Evolutionary conservation across 2,888 invertebrate genomes (phyloP), one percentile per base, ranked within the genome.

Genomic region (Pandemis heparana): DNA sequence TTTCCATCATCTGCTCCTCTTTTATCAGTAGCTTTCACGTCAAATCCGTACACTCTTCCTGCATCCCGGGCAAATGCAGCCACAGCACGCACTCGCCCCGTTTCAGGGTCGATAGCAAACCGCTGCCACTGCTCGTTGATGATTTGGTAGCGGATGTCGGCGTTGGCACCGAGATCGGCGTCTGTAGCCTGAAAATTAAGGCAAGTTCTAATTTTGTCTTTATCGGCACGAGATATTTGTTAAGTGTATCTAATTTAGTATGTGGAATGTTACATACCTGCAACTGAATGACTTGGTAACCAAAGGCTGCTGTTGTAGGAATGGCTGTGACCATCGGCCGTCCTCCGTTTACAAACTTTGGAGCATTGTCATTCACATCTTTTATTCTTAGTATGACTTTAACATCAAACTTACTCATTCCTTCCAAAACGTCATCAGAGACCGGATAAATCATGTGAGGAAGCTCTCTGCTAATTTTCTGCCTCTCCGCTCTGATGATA

Each of bases 21-120:
- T 73, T 96, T 95, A 85, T 98, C 98, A 0, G 97, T 97, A 10
- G 98, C 98, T 89, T 97, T 97, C 10, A 98, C 97, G 89, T 98
- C 98, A 82, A 98, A 98, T 0, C 97, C 97, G 83, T 96, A 97
- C 59, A 98, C 97, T 77, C 96, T 95, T 0, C 97, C 97, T 18
- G 96, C 96, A 78, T 96, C 96, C 68, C 95, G 91, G 0, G 95
- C 92, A 73, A 98, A 96, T 56, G 96, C 95, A 0, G 96, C 95
- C 16, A 97, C 95, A 0, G 97, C 96, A 14, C 97, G 95, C 62
- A 98, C 96, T 78, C 96, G 96, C 5, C 98, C 98, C 0, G 96
- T 96, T 0, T 96, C 90, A 0, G 97, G 95, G 87, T 98, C 97
- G 77, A 98, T 97, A 69, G 96, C 96, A 82, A 98, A 98, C 14